These are phyloP conservation scores for Leptinotarsa haldemani DNA, from an alignment of 2,888 invertebrate species.

Conservation along the genomic window DNA sequence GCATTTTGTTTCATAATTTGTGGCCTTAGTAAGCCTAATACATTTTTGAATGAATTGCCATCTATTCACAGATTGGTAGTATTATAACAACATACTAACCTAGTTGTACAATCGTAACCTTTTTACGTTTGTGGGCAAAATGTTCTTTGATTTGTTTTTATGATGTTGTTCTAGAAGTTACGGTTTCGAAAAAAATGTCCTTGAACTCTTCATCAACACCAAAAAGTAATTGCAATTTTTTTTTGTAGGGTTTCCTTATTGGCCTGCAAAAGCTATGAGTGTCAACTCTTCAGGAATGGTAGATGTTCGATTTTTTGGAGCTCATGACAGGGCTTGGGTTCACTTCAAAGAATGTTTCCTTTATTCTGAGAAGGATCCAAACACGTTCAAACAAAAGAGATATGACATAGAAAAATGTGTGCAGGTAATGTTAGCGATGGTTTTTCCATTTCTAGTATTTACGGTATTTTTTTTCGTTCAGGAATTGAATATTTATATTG, in stretches of 20 bases:
- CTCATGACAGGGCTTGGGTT: slow-evolving; percentile 94
- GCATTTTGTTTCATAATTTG: not conserved
- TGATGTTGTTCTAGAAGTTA: no score
- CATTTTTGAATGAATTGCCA: not conserved
- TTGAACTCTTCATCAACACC: no score
- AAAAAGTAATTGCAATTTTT: not conserved
- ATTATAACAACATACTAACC: no score
- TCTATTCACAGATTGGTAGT: not conserved
- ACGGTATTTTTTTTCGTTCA: slow-evolving; percentile 55
- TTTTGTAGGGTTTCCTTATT: slow-evolving; percentile 85
- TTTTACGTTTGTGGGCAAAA: no score
- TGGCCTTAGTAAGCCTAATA: not conserved
- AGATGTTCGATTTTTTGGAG: slow-evolving; percentile 95
- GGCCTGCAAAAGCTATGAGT: slow-evolving; percentile 95
- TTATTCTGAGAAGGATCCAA: slow-evolving; percentile 81
- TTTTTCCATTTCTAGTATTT: not conserved
- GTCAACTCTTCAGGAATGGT: slow-evolving; percentile 74
- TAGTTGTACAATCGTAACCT: no score
- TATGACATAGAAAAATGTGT: slow-evolving; percentile 74
- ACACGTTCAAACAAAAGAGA: slow-evolving; percentile 71
- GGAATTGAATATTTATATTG: slow-evolving; percentile 83
- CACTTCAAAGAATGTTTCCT: slow-evolving; percentile 85
- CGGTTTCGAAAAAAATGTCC: no score
- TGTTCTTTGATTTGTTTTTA: no score
- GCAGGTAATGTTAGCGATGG: slow-evolving; percentile 61